phyloP scores from a whole-genome alignment of 1,140 invertebrate genomes.

The Dinoponera quadriceps region DNA sequence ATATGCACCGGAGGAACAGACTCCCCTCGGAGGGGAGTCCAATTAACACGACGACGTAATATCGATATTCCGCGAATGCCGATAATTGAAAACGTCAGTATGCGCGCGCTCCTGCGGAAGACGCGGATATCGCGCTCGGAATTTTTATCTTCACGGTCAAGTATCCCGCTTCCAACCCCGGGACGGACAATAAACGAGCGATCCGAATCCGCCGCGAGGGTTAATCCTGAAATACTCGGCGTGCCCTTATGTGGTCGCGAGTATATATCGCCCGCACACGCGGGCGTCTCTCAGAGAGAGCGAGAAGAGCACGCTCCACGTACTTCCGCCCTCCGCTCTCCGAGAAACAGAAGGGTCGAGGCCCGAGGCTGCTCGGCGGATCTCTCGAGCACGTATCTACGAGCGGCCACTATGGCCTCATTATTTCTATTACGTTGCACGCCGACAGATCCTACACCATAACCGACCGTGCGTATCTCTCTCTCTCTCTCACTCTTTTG shows the following conservation, averaged over 20 bases:
- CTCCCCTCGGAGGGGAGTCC: slow-evolving; percentile 19
- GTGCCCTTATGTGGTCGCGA: slow-evolving; percentile 11
- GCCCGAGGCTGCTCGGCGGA: slow-evolving; percentile 68
- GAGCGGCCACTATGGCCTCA: slow-evolving; percentile 69
- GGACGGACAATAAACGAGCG: slow-evolving; percentile 47
- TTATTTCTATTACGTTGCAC: slow-evolving; percentile 76
- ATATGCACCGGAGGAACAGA: slow-evolving; percentile 35
- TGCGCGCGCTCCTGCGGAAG: no score
- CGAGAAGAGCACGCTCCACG: slow-evolving; percentile 1
- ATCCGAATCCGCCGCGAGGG: slow-evolving; percentile 55
- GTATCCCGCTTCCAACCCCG: background rate
- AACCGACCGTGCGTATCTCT: slow-evolving; percentile 36
- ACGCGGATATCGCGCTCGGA: slow-evolving; percentile 1
- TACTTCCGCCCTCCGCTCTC: slow-evolving; percentile 42
- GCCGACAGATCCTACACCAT: slow-evolving; percentile 64
- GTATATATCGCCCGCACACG: slow-evolving; percentile 15
- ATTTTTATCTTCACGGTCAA: slow-evolving; percentile 37
- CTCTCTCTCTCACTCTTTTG: slow-evolving; percentile 1
- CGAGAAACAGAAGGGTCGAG: slow-evolving; percentile 58
- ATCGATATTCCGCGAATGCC: slow-evolving; percentile 43
- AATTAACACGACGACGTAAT: slow-evolving; percentile 41
- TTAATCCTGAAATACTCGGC: slow-evolving; percentile 58
- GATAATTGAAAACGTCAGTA: slow-evolving; percentile 46
- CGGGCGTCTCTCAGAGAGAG: background rate
- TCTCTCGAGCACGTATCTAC: slow-evolving; percentile 70